These are phyloP conservation scores for Perodicticus potto DNA, from an alignment of 2,797 vertebrate genomes.

Conservation along the genomic window DNA sequence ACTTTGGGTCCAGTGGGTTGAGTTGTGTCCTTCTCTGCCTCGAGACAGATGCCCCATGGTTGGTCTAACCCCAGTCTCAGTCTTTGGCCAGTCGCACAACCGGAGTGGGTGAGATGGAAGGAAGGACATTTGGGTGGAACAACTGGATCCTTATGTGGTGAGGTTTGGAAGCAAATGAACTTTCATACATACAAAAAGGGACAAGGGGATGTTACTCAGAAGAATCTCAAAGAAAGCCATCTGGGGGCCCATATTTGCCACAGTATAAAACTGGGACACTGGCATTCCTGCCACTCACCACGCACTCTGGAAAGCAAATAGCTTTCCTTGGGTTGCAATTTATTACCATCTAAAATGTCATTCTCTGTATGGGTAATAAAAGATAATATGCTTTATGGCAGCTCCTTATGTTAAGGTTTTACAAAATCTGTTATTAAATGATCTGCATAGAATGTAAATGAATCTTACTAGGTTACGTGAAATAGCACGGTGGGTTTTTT, in stretches of 20 bases:
- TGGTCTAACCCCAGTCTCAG: neutral
- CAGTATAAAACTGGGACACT: neutral
- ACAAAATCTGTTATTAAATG: conserved; percentile 83
- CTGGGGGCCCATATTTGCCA: neutral
- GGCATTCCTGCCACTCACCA: neutral
- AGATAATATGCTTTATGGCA: conserved; percentile 82
- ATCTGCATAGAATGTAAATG: conserved; percentile 81
- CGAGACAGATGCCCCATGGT: neutral
- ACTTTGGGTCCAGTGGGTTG: no score
- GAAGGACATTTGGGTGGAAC: no score
- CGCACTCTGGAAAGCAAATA: conserved; percentile 72
- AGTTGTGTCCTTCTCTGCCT: neutral
- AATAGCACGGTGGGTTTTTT: conserved; percentile 57
- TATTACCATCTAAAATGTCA: conserved; percentile 77
- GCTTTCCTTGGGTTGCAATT: conserved; percentile 81
- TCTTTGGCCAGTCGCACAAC: neutral
- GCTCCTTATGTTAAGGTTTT: conserved; percentile 82
- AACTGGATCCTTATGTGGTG: neutral
- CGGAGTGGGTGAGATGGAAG: neutral
- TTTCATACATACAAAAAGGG: neutral
- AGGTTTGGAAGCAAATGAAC: neutral
- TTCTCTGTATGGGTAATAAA: conserved; percentile 83
- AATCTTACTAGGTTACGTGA: conserved; percentile 75
- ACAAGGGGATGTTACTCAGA: neutral
- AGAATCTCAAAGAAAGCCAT: neutral